phyloP scores from a whole-genome alignment of 2,797 vertebrate species.

The Fratercula arctica region DNA sequence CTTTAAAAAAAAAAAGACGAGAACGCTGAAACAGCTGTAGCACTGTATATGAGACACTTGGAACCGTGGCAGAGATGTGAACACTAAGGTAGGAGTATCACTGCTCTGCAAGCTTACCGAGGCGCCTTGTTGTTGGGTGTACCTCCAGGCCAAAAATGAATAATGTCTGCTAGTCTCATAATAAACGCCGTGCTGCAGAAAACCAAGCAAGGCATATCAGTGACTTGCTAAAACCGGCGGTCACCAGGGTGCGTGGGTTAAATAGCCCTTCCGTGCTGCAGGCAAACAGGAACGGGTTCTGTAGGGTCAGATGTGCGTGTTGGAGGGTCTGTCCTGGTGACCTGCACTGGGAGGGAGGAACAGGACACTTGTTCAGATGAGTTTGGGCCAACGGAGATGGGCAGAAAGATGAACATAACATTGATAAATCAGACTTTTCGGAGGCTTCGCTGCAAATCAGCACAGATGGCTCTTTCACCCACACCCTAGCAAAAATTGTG shows the following conservation, averaged over 20 bases:
- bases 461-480: slow-evolving; percentile 30
- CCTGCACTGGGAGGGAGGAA: neutral
- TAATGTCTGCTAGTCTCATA: neutral
- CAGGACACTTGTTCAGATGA: neutral
- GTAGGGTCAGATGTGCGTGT: neutral
- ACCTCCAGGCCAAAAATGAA: neutral
- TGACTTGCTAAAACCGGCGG: neutral
- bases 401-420: neutral
- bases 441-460: neutral
- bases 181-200: neutral
- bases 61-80: slow-evolving; percentile 9
- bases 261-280: neutral
- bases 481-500: neutral
- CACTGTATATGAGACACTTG: slow-evolving; percentile 36
- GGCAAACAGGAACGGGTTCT: neutral
- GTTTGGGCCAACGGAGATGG: neutral
- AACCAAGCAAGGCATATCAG: neutral
- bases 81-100: neutral
- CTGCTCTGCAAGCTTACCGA: neutral
- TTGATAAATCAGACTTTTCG: neutral
- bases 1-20: neutral
- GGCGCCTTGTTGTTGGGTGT: neutral
- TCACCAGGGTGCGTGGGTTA: neutral
- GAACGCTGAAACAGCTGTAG: slow-evolving; percentile 53
- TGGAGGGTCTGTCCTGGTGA: neutral